Evolutionary conservation across 2,113 vertebrate genomes (phyloP), one percentile per base, ranked within the genome.

Genomic region (Anseranas semipalmata): DNA sequence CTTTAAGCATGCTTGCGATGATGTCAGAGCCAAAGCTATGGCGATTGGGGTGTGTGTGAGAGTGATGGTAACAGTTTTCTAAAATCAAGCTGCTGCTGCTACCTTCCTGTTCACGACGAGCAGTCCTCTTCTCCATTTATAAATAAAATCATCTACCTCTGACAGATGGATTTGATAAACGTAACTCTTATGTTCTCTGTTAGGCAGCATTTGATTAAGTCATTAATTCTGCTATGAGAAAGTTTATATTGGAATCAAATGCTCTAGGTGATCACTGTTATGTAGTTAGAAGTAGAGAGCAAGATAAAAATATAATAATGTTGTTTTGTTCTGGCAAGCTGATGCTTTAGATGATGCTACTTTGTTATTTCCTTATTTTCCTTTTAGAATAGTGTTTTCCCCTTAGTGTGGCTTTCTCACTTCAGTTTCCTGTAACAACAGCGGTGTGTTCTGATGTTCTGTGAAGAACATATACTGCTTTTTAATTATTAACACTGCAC

Each of bases 181-280:
- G 15, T 55, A 86, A 58, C 56, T 62, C 65, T 37, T 20, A 73
- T 68, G 43, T 39, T 89, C 24, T 78, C 59, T 89, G 9, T 68
- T 53, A 52, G 85, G 56, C 65, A 93, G 75, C 27, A 25, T 78
- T 95, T 81, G 86, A 88, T 87, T 25, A 84, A 84, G 62, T 59
- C 37, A 46, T 75, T 50, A 72, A 35, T 70, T 72, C 37, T 65
- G 22, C 67, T 77, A 43, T 22, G 56, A 48, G 82, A 81, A 74
- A 33, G 83, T 82, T 39, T 80, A 63, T 39, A 41, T 46, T 83
- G 82, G 59, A 58, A 88, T 89, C 35, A 41, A 37, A 43, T 83
- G 80, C 48, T 93, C 76, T 37, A 39, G 41, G 18, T 50, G 27
- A 59, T 83, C 43, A 81, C 72, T 95, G 88, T 70, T 59, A 67